Base-by-base conservation (phyloP, 2,113 vertebrate genomes). In the Phainopepla nitens region DNA sequence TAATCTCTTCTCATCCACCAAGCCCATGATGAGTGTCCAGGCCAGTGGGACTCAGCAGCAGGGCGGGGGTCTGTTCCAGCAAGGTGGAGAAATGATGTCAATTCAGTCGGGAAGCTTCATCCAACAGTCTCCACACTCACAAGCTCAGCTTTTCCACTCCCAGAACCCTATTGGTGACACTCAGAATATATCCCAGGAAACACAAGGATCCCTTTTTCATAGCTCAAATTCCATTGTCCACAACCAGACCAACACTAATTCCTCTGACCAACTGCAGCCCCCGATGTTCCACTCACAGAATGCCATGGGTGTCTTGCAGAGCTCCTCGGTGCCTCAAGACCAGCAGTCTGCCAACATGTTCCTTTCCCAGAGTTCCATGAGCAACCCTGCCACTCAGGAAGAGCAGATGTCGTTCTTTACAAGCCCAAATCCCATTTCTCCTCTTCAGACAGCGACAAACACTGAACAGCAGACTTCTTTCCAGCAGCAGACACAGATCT, bases 381-480 rank as follows among this genome's bases (percentile, higher is more conserved):
- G 97, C 80, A 98, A 98, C 70, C 97, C 99, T 80, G 98, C 99
- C n/a, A 70, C 97, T 73, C 98, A 97, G 97, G 98, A 97, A 88
- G 98, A 99, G 87, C 99, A 99, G 96, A 97, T 99, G 90, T 98
- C 98, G 5, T 99, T 99, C 96, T 99, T 99, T 44, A 98, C 96
- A 31, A 96, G 94, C 78, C 98, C 97, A 77, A 98, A 97, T 89
- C 97, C 98, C 80, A 98, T 98, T 82, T 97, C 99, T 69, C 95
- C 99, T 6, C 98, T 99, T 94, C 99, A 99, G 89, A 98, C 99
- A 78, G 97, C 98, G 35, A 93, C 98, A 31, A 98, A 98, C 49
- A 98, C 98, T 90, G 99, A 99, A 57, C 99, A 99, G 94, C 99
- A 99, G 89, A 89, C 98, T 86, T 97, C 99, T 64, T 97, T 99